Evolutionary conservation across 2,113 vertebrate genomes (phyloP).

Genomic region (Mormyrus lacerda): DNA sequence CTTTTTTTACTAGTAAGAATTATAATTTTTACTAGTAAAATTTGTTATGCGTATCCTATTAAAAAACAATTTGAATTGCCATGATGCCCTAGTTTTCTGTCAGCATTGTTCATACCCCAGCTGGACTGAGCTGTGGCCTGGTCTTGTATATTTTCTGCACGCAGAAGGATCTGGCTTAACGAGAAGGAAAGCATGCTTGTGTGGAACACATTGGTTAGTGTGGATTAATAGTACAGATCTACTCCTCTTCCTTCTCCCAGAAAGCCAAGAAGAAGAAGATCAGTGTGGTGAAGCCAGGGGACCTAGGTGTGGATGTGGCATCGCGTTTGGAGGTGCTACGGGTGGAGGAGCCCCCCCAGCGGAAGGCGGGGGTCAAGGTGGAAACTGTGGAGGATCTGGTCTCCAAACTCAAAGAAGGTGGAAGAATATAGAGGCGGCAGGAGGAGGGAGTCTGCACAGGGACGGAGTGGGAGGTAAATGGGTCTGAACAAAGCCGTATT

Average conservation of each 20-base stretch:
- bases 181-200: not conserved
- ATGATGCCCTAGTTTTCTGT: not conserved
- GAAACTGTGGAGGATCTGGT: conserved; percentile 77
- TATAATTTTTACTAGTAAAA: not conserved
- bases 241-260: conserved; percentile 42
- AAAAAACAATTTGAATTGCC: not conserved
- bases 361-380: conserved; percentile 73
- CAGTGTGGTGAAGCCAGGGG: conserved; percentile 64
- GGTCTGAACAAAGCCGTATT: not conserved
- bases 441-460: conserved; percentile 7
- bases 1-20: not conserved
- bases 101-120: not conserved
- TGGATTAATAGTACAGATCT: not conserved
- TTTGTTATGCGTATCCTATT: not conserved
- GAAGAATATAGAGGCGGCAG: conserved; percentile 60
- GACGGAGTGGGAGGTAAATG: not conserved
- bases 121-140: not conserved
- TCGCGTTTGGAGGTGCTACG: conserved; percentile 67
- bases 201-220: not conserved
- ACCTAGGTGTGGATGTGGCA: conserved; percentile 73
- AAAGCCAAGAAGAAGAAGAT: conserved; percentile 96
- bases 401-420: conserved; percentile 67
- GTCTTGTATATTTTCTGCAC: not conserved
- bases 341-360: conserved; percentile 79
- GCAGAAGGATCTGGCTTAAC: not conserved